Evolutionary conservation across 2,113 vertebrate species (phyloP).

Genomic region (Psammodynastes pulverulentus): DNA sequence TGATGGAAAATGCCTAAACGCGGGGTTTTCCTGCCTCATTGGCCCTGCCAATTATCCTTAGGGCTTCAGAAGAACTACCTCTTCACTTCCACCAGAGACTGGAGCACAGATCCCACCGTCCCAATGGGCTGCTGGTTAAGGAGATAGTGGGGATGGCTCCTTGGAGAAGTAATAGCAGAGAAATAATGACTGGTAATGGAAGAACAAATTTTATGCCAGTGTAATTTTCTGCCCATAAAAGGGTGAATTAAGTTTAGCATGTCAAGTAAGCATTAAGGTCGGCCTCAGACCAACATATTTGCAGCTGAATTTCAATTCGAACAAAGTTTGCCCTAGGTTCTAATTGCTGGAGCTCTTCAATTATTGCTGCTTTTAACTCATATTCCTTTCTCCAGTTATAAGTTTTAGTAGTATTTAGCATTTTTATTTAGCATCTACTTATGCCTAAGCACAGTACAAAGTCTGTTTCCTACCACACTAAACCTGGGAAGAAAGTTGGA

Average conservation of each 20-base stretch:
- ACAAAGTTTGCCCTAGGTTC: neutral
- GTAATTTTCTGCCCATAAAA: neutral
- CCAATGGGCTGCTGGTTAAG: neutral
- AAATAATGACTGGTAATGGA: neutral
- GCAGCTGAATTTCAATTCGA: neutral
- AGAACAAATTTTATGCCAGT: neutral
- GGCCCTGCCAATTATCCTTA: neutral
- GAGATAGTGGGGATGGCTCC: neutral
- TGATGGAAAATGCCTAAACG: neutral
- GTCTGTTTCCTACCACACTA: neutral
- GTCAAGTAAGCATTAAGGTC: neutral
- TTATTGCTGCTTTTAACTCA: neutral
- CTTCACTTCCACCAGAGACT: neutral
- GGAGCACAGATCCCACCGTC: neutral
- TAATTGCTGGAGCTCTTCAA: neutral
- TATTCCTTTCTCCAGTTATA: neutral
- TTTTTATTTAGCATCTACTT: neutral
- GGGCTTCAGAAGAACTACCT: neutral
- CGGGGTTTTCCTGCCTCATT: neutral
- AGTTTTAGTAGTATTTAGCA: neutral
- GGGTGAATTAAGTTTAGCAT: neutral
- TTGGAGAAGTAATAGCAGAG: neutral
- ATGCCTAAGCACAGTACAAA: neutral
- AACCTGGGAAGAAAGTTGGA: neutral
- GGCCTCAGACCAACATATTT: neutral